A percentile compares a stretch with the other conserved stretches of the same genome.
phyloP scores from a whole-genome alignment of 2,797 vertebrate species.

The Thripadectes ignobilis region DNA sequence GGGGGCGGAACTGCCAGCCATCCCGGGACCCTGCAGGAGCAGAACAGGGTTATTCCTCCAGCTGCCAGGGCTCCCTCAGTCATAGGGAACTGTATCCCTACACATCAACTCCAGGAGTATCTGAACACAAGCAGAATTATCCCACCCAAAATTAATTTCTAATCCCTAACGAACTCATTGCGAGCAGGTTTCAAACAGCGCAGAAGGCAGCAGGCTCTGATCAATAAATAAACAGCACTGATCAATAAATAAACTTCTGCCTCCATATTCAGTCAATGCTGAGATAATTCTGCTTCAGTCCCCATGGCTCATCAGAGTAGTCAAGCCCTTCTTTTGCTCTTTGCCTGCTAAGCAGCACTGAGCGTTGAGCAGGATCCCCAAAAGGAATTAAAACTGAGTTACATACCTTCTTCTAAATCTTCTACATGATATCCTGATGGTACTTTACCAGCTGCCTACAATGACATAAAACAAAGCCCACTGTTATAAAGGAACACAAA shows the following conservation, averaged over 20 bases:
- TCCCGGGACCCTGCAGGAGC: constrained; percentile 82
- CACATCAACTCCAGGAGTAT: not conserved
- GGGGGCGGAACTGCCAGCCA: constrained; percentile 96
- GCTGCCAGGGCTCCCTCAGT: not conserved
- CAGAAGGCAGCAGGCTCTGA: not conserved
- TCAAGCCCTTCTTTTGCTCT: not conserved
- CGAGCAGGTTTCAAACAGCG: not conserved
- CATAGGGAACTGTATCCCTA: fast-evolving
- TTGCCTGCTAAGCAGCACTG: not conserved
- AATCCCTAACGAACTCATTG: not conserved
- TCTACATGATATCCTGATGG: constrained; percentile 85
- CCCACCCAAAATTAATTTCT: not conserved
- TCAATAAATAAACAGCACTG: not conserved
- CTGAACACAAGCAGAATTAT: not conserved
- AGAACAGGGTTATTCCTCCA: not conserved
- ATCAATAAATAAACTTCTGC: not conserved
- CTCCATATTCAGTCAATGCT: not conserved
- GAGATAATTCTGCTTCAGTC: not conserved
- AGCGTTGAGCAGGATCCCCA: not conserved
- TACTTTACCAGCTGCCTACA: constrained; percentile 87
- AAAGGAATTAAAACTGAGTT: constrained; percentile 4
- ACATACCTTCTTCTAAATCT: constrained; percentile 92
- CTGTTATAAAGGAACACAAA: constrained; percentile 9
- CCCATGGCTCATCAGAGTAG: not conserved
- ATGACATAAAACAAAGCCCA: constrained; percentile 42